These are phyloP conservation scores for Parthenolecanium corni DNA, from an alignment of 2,888 invertebrate genomes.

Conservation along the genomic window DNA sequence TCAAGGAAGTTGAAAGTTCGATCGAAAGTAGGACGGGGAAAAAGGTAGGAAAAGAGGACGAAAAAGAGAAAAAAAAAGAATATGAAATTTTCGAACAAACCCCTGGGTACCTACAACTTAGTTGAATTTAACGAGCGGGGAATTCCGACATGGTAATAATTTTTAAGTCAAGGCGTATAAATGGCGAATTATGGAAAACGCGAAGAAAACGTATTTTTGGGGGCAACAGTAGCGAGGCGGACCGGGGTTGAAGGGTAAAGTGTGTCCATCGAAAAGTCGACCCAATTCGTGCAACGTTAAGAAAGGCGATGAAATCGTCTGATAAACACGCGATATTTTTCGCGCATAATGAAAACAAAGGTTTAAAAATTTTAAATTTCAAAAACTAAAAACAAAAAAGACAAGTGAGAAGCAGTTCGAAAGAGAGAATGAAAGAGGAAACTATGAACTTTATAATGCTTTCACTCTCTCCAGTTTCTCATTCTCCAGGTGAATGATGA, in stretches of 20 bases:
- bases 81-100: constrained; percentile 13
- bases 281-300: constrained; percentile 25
- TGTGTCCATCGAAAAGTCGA: constrained; percentile 26
- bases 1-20: no score
- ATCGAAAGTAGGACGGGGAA: no score
- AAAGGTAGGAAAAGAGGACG: no score
- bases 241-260: constrained; percentile 14
- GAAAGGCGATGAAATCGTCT: constrained; percentile 24
- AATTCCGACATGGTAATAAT: constrained; percentile 22
- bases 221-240: no score
- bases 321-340: constrained; percentile 28
- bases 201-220: not conserved
- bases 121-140: constrained; percentile 19
- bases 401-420: constrained; percentile 6
- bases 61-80: not conserved
- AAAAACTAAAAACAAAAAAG: constrained; percentile 9
- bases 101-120: not conserved
- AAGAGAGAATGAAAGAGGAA: constrained; percentile 3
- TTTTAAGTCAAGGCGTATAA: constrained; percentile 21
- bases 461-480: no score
- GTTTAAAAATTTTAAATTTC: constrained; percentile 18
- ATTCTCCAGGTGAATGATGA: no score
- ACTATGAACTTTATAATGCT: constrained; percentile 8
- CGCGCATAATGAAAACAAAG: constrained; percentile 23
- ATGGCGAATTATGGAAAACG: constrained; percentile 20